Base-by-base conservation (phyloP, 2,797 vertebrate species). In the Tinamus major region DNA sequence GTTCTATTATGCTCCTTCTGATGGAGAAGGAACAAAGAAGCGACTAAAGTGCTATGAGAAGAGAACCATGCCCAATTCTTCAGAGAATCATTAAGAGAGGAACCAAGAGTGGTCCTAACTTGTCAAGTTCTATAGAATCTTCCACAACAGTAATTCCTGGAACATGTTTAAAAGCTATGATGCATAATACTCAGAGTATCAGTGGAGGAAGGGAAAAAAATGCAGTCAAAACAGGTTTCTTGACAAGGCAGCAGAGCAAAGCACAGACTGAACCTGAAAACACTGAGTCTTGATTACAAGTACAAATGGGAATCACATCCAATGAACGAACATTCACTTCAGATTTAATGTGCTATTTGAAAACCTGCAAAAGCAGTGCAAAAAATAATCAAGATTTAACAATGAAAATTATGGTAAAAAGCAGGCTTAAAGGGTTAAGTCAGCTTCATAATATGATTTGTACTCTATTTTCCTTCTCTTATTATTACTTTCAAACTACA, bases 401-500 rank as follows among this genome's bases (percentile, higher is more conserved):
- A 85, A 64, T 69, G 44, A 80, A 92, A 95, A 91, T 42, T 1
- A 76, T 44, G 21, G n/a, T 48, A 61, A 62, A 75, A 79, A 84
- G 55, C 33, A 67, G 67, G 85, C 39, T 27, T 63, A 63, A 90
- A 84, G 78, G 85, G 67, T 91, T 87, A 87, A 94, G 76, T 72
- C 62, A 71, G 85, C 67, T 76, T 88, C 78, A 74, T 71, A 91
- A 91, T 65, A 69, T 72, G 63, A 96, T 91, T 91, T 93, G 69
- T 71, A 72, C 49, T 89, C 63, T 95, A 78, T 94, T 95, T 96
- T 92, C 55, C 75, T 97, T 77, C 95, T 71, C 70, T 96, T 95
- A 94, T 90, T 94, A 94, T 92, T 94, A 90, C 87, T 94, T 95
- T 97, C 78, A 90, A 94, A 91, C 69, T 95, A 76, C 92, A 94